Conservation (phyloP, 2,113 vertebrate genomes). For the Tragelaphus scriptus region DNA sequence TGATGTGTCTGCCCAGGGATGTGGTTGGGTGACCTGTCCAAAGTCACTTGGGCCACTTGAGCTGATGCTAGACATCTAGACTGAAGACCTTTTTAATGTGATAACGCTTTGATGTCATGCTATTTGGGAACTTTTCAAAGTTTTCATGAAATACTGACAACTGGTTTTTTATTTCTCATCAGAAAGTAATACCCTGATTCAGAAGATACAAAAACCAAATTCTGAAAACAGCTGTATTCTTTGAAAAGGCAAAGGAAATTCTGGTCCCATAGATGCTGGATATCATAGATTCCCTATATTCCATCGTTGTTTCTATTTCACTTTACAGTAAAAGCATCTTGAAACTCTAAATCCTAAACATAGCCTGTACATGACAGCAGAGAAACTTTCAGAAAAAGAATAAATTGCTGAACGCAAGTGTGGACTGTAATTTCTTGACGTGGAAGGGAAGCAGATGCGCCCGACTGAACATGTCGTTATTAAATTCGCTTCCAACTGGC, state of each 20-base stretch:
- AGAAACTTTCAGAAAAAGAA: constrained; percentile 65
- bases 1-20: not conserved
- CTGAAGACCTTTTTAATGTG: not conserved
- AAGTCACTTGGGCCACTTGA: not conserved
- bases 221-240: not conserved
- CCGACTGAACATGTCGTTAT: constrained; percentile 48
- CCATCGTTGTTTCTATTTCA: constrained; percentile 51
- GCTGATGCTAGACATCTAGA: not conserved
- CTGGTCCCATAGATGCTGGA: not conserved
- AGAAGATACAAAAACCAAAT: not conserved
- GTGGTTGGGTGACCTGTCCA: not conserved
- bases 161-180: not conserved
- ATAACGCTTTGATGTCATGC: not conserved
- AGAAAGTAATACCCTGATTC: not conserved
- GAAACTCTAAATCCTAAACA: constrained; percentile 69
- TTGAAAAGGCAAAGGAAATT: constrained; percentile 44
- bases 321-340: constrained; percentile 59
- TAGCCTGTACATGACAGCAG: constrained; percentile 60
- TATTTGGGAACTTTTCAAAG: not conserved
- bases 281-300: constrained; percentile 29
- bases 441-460: constrained; percentile 64
- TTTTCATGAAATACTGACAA: not conserved
- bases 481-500: constrained; percentile 57
- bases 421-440: constrained; percentile 65
- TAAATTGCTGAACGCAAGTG: constrained; percentile 53